These are phyloP conservation scores for Stenodera caucasica DNA, from an alignment of 2,888 invertebrate species.

Conservation along the genomic window DNA sequence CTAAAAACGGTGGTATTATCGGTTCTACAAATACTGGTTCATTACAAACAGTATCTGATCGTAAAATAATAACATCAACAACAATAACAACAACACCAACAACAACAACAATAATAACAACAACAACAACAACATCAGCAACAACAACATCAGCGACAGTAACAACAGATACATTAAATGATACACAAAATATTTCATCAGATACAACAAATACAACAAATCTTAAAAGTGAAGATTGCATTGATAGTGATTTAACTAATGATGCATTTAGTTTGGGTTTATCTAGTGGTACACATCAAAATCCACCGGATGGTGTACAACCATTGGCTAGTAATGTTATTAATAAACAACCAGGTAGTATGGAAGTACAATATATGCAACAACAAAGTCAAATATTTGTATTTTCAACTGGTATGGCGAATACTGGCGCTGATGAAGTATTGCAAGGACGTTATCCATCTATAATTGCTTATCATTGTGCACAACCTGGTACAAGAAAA, in stretches of 20 bases:
- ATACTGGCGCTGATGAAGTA: constrained; percentile 92
- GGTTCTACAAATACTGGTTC: constrained; percentile 56
- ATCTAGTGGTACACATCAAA: constrained; percentile 45
- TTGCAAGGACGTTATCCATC: constrained; percentile 86
- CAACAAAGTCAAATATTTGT: constrained; percentile 98
- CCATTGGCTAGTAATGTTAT: constrained; percentile 77
- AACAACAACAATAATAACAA: neutral
- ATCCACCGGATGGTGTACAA: constrained; percentile 67
- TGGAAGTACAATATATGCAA: constrained; percentile 88
- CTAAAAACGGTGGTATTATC: constrained; percentile 55
- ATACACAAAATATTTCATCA: constrained; percentile 1
- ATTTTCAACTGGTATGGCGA: constrained; percentile 91
- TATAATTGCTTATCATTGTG: constrained; percentile 93
- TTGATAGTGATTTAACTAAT: constrained; percentile 50
- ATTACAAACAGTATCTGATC: constrained; percentile 48
- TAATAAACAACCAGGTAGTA: constrained; percentile 76
- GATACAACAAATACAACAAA: constrained; percentile 33
- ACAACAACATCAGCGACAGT: neutral
- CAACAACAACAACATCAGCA: neutral
- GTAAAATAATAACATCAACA: constrained; percentile 40
- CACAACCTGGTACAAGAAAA: constrained; percentile 92
- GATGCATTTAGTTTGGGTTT: constrained; percentile 52
- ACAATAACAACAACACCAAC: constrained; percentile 12
- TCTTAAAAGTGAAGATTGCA: constrained; percentile 52
- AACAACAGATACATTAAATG: constrained; percentile 1